phyloP scores from a whole-genome alignment of 1,140 invertebrate species.

The Marisa cornuarietis region DNA sequence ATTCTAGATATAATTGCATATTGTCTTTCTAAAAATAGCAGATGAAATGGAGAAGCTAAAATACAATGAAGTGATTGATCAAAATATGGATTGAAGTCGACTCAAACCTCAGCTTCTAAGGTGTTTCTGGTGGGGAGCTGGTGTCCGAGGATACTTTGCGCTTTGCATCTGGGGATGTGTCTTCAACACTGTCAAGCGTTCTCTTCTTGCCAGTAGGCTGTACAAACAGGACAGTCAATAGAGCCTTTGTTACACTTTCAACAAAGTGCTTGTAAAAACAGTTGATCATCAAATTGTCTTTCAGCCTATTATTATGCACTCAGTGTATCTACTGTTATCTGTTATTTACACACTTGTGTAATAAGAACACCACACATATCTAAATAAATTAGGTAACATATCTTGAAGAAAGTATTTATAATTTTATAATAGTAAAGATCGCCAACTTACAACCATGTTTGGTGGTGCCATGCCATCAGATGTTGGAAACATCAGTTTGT shows the following conservation, averaged over 20 bases:
- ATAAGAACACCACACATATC: not conserved
- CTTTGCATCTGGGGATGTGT: conserved; percentile 29
- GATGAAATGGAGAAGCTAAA: not conserved
- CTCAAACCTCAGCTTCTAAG: not conserved
- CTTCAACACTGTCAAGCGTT: conserved; percentile 22
- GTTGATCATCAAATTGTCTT: not conserved
- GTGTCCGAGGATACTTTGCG: conserved; percentile 38
- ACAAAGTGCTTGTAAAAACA: not conserved
- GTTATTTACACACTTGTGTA: not conserved
- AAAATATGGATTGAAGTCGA: not conserved
- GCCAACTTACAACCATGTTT: conserved; percentile 31
- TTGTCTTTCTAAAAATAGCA: not conserved
- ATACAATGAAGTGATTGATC: not conserved
- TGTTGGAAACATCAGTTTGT: conserved; percentile 53
- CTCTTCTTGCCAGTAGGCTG: conserved; percentile 41
- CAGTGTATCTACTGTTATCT: too few relatives aligned
- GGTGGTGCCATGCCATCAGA: conserved; percentile 54
- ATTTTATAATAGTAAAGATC: not conserved
- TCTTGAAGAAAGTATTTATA: not conserved
- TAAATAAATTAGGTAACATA: not conserved
- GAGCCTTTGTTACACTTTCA: not conserved
- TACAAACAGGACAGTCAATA: not conserved
- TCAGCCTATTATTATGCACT: too few relatives aligned
- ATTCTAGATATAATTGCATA: not conserved
- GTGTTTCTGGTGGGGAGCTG: conserved; percentile 34